These are phyloP conservation scores for Suillia variegata DNA, from an alignment of 2,888 invertebrate species.

Conservation along the genomic window DNA sequence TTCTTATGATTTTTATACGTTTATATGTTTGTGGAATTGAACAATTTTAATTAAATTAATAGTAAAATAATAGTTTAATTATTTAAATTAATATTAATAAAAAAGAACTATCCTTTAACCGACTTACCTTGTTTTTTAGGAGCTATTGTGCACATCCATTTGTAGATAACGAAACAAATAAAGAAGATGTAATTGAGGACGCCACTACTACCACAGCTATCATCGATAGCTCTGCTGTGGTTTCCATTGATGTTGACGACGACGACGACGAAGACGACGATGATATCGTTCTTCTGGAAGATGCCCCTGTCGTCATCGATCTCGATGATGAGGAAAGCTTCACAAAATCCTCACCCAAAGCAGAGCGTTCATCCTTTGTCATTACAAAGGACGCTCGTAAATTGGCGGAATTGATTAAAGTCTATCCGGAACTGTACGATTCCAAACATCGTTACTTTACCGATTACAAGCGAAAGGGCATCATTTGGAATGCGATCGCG, in stretches of 20 bases:
- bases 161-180: too few species aligned
- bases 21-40: too few species aligned
- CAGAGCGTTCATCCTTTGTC: conserved; percentile 2
- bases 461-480: conserved; percentile 43
- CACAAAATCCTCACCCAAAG: not conserved
- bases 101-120: too few species aligned
- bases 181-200: too few species aligned
- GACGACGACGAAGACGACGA: conserved; percentile 23
- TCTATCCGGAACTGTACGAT: conserved; percentile 49
- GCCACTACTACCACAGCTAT: too few species aligned
- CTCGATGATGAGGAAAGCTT: conserved; percentile 33
- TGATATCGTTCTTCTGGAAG: conserved; percentile 29
- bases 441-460: conserved; percentile 22
- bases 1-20: too few species aligned
- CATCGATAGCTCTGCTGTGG: not conserved
- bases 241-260: not conserved
- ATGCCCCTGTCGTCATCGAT: conserved; percentile 38
- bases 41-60: too few species aligned
- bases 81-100: too few species aligned
- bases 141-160: too few species aligned
- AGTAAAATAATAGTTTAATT: too few species aligned
- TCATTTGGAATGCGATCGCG: conserved; percentile 49
- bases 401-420: conserved; percentile 38
- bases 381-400: conserved; percentile 15
- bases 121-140: too few species aligned